A percentile compares a stretch with the other conserved stretches of the same genome.
Evolutionary conservation across 2,113 vertebrate genomes (phyloP).

Genomic region (Australoheros scitulus): DNA sequence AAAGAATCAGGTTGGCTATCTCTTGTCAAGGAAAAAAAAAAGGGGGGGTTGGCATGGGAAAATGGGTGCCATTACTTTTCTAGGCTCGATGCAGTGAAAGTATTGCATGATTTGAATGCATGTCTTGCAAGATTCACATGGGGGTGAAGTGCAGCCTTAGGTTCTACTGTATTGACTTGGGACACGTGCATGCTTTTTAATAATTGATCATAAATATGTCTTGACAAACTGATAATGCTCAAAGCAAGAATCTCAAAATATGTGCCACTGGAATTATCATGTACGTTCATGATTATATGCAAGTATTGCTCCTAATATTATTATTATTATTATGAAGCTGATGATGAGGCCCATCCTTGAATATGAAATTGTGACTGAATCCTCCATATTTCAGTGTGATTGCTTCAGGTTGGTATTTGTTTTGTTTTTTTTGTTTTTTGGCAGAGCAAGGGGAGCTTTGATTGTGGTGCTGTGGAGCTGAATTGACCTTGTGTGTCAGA

Average conservation of each 20-base stretch:
- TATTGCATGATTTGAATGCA: conserved; percentile 70
- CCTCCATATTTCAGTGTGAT: not conserved
- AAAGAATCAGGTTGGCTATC: conserved; percentile 56
- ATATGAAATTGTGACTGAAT: not conserved
- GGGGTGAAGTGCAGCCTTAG: conserved; percentile 76
- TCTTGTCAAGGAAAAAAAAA: not conserved
- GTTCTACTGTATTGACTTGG: conserved; percentile 74
- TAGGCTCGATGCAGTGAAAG: conserved; percentile 39
- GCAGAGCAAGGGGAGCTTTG: conserved; percentile 32
- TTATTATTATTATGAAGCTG: not conserved
- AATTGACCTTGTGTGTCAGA: conserved; percentile 67
- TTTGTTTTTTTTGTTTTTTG: conserved; percentile 27
- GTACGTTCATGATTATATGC: not conserved
- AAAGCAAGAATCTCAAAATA: conserved; percentile 50
- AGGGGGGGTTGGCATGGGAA: not conserved
- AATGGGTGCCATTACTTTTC: conserved; percentile 23
- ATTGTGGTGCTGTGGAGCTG: conserved; percentile 59
- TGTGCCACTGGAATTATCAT: conserved; percentile 65
- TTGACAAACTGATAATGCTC: conserved; percentile 66
- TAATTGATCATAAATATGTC: conserved; percentile 81
- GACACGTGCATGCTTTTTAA: conserved; percentile 74
- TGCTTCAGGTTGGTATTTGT: conserved; percentile 34
- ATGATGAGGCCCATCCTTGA: not conserved
- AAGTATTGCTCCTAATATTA: not conserved
- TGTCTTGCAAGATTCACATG: conserved; percentile 70